These are phyloP conservation scores for Netelia virgata DNA, from an alignment of 2,888 invertebrate species.

Conservation along the genomic window DNA sequence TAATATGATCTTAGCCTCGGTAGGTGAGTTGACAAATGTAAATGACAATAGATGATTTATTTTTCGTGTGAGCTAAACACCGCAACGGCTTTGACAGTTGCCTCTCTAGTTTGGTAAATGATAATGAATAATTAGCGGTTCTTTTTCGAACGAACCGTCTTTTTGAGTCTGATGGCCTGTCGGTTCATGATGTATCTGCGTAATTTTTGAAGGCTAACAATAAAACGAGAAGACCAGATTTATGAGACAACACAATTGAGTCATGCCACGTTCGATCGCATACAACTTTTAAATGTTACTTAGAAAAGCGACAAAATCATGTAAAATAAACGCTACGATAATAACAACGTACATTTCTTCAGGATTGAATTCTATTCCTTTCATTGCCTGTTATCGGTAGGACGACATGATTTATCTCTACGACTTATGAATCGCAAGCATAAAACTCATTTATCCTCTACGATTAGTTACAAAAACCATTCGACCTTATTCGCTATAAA, in stretches of 20 bases:
- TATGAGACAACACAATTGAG: slow-evolving; percentile 24
- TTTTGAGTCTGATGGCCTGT: slow-evolving; percentile 16
- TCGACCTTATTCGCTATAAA: slow-evolving; percentile 50
- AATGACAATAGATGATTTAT: background rate
- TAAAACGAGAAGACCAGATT: background rate
- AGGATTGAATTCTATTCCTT: slow-evolving; percentile 37
- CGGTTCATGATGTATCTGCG: slow-evolving; percentile 53
- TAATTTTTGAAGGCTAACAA: slow-evolving; percentile 4
- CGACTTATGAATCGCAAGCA: slow-evolving; percentile 13
- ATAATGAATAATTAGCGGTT: background rate
- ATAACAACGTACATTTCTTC: slow-evolving; percentile 44
- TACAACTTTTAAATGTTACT: slow-evolving; percentile 62
- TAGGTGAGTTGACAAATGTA: slow-evolving; percentile 16
- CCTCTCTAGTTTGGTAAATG: background rate
- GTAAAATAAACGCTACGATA: slow-evolving; percentile 56
- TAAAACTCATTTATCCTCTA: slow-evolving; percentile 38
- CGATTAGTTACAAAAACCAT: slow-evolving; percentile 39
- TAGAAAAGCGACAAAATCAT: slow-evolving; percentile 46
- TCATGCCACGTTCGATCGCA: slow-evolving; percentile 55
- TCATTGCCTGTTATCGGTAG: slow-evolving; percentile 27
- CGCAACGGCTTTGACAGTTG: background rate
- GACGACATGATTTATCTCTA: slow-evolving; percentile 41
- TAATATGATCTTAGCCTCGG: slow-evolving; percentile 29
- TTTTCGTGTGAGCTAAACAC: background rate
- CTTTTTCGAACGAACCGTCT: background rate